Base-by-base conservation (phyloP, 1,140 invertebrate genomes). In the Diabrotica undecimpunctata region DNA sequence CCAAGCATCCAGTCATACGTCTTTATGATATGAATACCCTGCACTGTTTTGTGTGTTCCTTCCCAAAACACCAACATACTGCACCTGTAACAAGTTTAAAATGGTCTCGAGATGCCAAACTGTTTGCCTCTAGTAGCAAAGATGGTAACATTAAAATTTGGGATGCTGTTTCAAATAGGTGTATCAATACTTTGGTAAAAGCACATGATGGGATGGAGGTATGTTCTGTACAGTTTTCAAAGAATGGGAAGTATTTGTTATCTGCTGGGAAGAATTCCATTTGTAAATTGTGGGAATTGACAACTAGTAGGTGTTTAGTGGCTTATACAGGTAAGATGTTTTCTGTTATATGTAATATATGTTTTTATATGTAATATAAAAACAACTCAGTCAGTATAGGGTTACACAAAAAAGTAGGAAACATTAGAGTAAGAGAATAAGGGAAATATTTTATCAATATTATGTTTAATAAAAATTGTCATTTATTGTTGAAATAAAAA, bases 161-260 rank as follows among this genome's bases (percentile, higher is more conserved):
- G 96, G 96, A 98, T 79, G 95, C 92, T 0, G 91, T 98, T 0
- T 96, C 94, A 13, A 96, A 94, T 72, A 71, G 67, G 58, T 98
- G 96, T 77, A 88, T 99, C 64, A 96, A 96, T 76, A 98, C 95
- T 0, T 97, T 99, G 77, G 79, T 86, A 0, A 89, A 91, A 73
- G 96, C 97, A 0, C 97, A 99, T 78, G 96, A 98, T 71, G 95
- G 95, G 0, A 86, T 90, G 14, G 93, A 96, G 83, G 91, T 99
- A 13, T 97, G 94, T 76, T 98, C 96, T 0, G 92, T 98, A 5
- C 82, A 87, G 9, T 99, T 99, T 77, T 95, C 96, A 0, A 85
- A 93, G 63, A 99, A 99, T 81, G 96, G 95, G 78, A 99, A 99
- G 93, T 99, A 99, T 80, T 83, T 99, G 38, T 78, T 99, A 5